These are phyloP conservation scores for Pelecanoides urinatrix DNA, from an alignment of 2,113 vertebrate species.

Conservation along the genomic window DNA sequence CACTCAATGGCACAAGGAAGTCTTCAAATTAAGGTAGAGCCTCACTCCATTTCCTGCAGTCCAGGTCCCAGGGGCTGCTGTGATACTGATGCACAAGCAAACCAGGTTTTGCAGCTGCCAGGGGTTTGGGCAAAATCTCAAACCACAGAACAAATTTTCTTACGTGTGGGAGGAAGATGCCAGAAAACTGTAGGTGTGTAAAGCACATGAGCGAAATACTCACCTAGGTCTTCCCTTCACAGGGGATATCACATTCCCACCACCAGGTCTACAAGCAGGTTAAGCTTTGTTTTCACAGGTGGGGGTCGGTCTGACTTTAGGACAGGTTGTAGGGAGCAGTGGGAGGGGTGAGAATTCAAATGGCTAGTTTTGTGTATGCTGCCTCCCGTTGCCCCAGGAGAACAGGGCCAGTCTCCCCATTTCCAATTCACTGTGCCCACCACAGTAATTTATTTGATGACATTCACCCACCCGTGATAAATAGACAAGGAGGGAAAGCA, in stretches of 20 bases:
- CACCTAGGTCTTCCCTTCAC: neutral
- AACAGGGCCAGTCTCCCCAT: neutral
- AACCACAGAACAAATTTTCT: neutral
- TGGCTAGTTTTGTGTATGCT: fast-evolving
- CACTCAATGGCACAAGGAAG: neutral
- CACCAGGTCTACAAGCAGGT: neutral
- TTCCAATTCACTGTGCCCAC: neutral
- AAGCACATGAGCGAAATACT: neutral
- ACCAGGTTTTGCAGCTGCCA: neutral
- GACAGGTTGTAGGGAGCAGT: neutral
- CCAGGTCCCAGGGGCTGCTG: neutral
- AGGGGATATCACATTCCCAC: neutral
- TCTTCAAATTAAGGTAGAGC: neutral
- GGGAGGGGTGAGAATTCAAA: neutral
- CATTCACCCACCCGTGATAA: neutral
- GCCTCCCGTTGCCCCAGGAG: neutral
- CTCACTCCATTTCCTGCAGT: neutral
- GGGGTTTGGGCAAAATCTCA: neutral
- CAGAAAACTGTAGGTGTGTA: neutral
- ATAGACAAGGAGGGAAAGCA: neutral
- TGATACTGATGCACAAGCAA: neutral
- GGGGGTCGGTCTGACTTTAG: neutral
- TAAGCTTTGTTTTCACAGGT: neutral
- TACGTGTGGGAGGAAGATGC: neutral
- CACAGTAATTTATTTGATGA: neutral